Base-by-base conservation (phyloP, 2,888 invertebrate genomes). In the Agrotis ipsilon region DNA sequence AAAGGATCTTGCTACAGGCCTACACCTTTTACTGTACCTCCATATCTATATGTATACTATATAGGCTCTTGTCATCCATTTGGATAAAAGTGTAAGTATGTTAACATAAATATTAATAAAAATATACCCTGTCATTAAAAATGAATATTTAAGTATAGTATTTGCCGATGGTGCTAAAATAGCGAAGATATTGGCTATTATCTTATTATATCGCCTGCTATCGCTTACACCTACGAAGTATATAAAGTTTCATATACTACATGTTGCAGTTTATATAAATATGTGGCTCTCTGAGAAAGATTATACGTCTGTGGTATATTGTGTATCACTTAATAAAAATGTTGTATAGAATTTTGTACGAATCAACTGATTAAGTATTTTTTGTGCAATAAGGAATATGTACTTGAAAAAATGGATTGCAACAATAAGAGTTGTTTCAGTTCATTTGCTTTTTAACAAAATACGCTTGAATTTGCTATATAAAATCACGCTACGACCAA, bases 211-310 rank as follows among this genome's bases (percentile, higher is more conserved):
- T 71, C 3, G 49, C 43, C 21, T 21, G 16, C 4, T 48, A 48
- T 51, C 21, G 52, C 54, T 65, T 58, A 54, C 55, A 49, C 59
- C 54, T 54, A 59, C 49, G 7, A 57, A 43, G 39, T 58, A 67
- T 58, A 67, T 75, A 39, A 45, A 57, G 75, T 66, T 74, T 51
- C 59, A 49, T 49, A 45, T 55, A 58, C n/a, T 24, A 69, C 27
- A 16, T 73, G 51, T 59, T 48, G 51, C 43, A 73, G 21, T 74
- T 55, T 73, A 24, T 65, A 59, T 55, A 59, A 65, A 57, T 74
- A 60, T 74, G 54, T 57, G 51, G 19, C 52, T 58, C 43, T 58
- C 63, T 73, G 51, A n/a, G n/a, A 72, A 72, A 72, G 43, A 72
- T 72, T 48, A 71, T 70, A 58, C n/a, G 32, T 13, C 39, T 71